Conservation (phyloP, 2,888 invertebrate species). For the Watsonalla cultraria region DNA sequence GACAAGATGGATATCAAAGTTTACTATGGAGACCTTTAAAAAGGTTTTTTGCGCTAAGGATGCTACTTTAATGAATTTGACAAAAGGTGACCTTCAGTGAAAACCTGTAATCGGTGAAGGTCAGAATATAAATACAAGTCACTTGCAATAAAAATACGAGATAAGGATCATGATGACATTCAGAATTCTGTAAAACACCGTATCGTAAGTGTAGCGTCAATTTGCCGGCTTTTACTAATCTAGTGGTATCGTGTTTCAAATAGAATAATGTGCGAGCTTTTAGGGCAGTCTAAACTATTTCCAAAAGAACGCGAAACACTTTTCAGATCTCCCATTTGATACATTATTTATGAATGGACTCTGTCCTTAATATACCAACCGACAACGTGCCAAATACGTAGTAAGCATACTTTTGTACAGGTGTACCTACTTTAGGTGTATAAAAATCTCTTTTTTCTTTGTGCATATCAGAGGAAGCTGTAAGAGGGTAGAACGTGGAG, state of each 20-base stretch:
- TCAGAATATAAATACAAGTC: not conserved
- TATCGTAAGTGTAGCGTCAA: no score
- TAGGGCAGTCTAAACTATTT: slow-evolving; percentile 49
- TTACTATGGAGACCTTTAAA: no score
- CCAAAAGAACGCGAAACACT: slow-evolving; percentile 49
- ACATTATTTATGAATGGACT: slow-evolving; percentile 67
- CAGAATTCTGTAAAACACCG: no score
- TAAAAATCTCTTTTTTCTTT: slow-evolving; percentile 59
- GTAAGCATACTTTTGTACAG: slow-evolving; percentile 52
- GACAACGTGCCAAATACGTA: slow-evolving; percentile 47
- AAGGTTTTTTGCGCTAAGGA: no score
- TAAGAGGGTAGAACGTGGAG: slow-evolving; percentile 49
- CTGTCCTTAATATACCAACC: slow-evolving; percentile 48
- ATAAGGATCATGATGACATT: no score
- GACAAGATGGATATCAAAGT: no score
- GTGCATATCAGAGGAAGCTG: slow-evolving; percentile 62
- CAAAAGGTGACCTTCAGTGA: no score
- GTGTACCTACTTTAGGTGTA: slow-evolving; percentile 39
- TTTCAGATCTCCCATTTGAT: slow-evolving; percentile 47
- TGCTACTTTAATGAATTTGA: no score
- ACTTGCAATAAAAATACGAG: not conserved
- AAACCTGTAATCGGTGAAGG: not conserved
- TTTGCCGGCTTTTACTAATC: not conserved
- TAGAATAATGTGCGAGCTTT: slow-evolving; percentile 40
- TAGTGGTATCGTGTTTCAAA: slow-evolving; percentile 21